Evolutionary conservation across 2,113 vertebrate species (phyloP), one percentile per base, ranked within the genome.

Genomic region (Gobiocypris rarus): DNA sequence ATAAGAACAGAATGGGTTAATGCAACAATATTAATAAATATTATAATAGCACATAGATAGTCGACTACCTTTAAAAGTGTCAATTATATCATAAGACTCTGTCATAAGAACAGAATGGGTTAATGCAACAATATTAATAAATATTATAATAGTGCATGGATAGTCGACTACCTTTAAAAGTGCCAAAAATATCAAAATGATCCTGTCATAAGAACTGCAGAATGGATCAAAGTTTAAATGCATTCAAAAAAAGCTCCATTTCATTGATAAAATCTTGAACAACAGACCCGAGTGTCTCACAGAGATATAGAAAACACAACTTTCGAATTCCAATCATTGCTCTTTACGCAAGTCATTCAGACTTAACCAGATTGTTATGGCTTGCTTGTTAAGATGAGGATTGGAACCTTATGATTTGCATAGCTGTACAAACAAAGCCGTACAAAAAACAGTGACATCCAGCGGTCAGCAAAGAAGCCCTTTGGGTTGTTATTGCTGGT

Each of bases 311-410:
- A 63, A 75, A 83, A n/a, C 74, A 45, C 54, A 79, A 74, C 76
- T 83, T 67, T 41, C 85, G 88, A 90, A 93, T 93, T 91, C 91
- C 89, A 90, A 81, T 90, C 89, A 91, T 89, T 79, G 84, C 88
- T 90, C 84, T 86, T 79, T 82, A 88, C 22, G 75, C 45, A 87
- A 84, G 86, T 92, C 89, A 92, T 84, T 89, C 82, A 90, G 19
- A 81, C 48, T 38, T 75, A 88, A 87, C 87, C 88, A 89, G 91
- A 94, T 92, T 91, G 28, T 41, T 28, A 52, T 38, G 26, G 58
- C 88, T 84, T 87, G 83, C 74, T 71, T 71, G 22, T 78, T 31
- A 50, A 54, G 31, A 9, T 75, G 31, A 65, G 22, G 9, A 31
- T 50, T 26, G 48, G 8, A 65, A 80, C 41, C 59, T 22, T 80